Evolutionary conservation across 2,113 vertebrate genomes (phyloP).

Genomic region (Laticauda laticaudata): DNA sequence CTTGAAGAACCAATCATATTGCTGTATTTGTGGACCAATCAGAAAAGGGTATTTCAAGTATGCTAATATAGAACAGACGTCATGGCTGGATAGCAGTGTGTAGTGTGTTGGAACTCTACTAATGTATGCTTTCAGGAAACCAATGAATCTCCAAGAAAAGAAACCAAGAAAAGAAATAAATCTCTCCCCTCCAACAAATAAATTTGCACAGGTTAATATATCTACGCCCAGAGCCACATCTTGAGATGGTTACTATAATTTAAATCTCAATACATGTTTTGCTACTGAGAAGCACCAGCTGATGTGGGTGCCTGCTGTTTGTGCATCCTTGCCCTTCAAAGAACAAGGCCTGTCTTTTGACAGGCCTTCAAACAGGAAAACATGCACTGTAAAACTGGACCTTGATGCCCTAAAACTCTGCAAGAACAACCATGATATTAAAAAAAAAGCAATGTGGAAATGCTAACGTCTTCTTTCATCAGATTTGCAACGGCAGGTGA

Average conservation of each 20-base stretch:
- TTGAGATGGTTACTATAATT: background rate
- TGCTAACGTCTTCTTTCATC: conserved; percentile 32
- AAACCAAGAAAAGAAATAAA: background rate
- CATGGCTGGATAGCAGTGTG: background rate
- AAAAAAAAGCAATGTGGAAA: conserved; percentile 47
- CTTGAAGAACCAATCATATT: no score
- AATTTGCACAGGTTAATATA: background rate
- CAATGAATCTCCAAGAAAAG: background rate
- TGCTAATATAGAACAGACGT: background rate
- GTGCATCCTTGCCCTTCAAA: background rate
- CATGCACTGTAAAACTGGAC: background rate
- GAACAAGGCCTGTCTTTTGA: background rate
- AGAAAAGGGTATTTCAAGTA: no score
- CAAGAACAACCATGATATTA: conserved; percentile 38
- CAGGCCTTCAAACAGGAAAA: background rate
- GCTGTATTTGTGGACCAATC: no score
- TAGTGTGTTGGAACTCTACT: background rate
- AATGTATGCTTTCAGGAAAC: background rate
- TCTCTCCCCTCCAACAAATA: background rate
- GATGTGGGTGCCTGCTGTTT: background rate
- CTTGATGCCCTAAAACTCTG: background rate
- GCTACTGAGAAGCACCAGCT: background rate
- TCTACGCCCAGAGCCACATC: background rate
- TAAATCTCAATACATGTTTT: background rate
- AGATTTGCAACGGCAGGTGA: conserved; percentile 16